Percentiles rank a stretch among this genome's conserved stretches.
Evolutionary conservation across 2,888 invertebrate species (phyloP).

Genomic region (Temnothorax ravouxi): DNA sequence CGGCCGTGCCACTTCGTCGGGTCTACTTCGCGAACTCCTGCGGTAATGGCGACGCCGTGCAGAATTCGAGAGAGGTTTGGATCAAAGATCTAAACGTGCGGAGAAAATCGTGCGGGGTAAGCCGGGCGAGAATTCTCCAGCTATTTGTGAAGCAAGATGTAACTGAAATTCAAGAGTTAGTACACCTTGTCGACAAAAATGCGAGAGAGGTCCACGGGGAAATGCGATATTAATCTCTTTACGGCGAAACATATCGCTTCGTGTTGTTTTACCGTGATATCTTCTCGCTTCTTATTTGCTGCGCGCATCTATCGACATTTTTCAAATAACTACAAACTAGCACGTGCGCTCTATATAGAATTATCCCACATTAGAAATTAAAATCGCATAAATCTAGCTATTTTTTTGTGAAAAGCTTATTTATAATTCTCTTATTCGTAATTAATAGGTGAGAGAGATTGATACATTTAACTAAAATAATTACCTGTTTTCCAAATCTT

Average conservation of each 20-base stretch:
- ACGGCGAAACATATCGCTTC: background rate
- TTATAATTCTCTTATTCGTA: background rate
- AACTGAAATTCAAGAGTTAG: conserved; percentile 54
- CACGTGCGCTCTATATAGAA: background rate
- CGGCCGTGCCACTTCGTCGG: conserved; percentile 18
- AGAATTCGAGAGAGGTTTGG: conserved; percentile 50
- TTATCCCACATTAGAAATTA: background rate
- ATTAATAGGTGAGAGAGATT: background rate
- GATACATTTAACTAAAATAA: background rate
- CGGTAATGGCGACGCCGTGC: conserved; percentile 48
- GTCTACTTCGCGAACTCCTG: conserved; percentile 36
- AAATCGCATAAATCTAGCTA: background rate
- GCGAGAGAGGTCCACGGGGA: conserved; percentile 14
- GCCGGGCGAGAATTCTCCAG: conserved; percentile 34
- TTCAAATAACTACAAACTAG: background rate
- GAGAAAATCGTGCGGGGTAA: conserved; percentile 36
- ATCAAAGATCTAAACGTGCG: conserved; percentile 54
- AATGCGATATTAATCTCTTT: conserved; percentile 45
- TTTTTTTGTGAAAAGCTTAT: background rate
- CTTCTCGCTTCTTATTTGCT: background rate
- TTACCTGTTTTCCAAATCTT: background rate
- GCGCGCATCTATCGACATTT: conserved; percentile 5
- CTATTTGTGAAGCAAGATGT: conserved; percentile 55
- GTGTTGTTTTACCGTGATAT: background rate
- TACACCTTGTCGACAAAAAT: conserved; percentile 19